phyloP scores from a whole-genome alignment of 2,888 invertebrate genomes.

The Sialis fuliginosa region DNA sequence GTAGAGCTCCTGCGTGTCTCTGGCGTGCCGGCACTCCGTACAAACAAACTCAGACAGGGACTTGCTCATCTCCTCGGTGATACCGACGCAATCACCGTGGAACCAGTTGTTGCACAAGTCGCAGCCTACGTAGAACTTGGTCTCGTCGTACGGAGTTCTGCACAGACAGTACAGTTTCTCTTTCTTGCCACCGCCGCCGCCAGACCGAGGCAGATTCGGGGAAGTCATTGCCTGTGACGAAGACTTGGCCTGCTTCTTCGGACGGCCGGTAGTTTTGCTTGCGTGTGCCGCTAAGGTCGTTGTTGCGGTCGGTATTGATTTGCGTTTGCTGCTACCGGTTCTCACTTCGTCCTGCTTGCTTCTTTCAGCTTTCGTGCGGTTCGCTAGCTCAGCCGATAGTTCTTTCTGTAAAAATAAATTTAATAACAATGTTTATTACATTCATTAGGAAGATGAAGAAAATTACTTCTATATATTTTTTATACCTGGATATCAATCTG shows the following conservation, averaged over 20 bases:
- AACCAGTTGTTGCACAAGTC: constrained; percentile 98
- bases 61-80: constrained; percentile 82
- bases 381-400: constrained; percentile 51
- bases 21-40: constrained; percentile 67
- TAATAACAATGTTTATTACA: constrained; percentile 1
- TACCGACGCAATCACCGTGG: constrained; percentile 91
- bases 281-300: constrained; percentile 21
- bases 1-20: constrained; percentile 82
- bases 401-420: constrained; percentile 39
- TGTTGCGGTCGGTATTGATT: constrained; percentile 28
- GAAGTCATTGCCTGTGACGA: constrained; percentile 17
- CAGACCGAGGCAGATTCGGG: constrained; percentile 12
- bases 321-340: constrained; percentile 36
- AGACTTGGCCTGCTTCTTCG: constrained; percentile 21
- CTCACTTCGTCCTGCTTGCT: constrained; percentile 50
- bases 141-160: constrained; percentile 86
- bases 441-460: background rate
- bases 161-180: constrained; percentile 83
- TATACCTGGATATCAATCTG: constrained; percentile 73
- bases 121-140: constrained; percentile 96
- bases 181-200: constrained; percentile 31
- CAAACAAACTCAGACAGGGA: constrained; percentile 81
- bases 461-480: background rate
- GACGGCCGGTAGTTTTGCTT: constrained; percentile 14
- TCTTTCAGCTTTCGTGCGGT: constrained; percentile 51